These are phyloP conservation scores for Xenopus tropicalis DNA, from an alignment of 2,113 vertebrate genomes.

Conservation along the genomic window DNA sequence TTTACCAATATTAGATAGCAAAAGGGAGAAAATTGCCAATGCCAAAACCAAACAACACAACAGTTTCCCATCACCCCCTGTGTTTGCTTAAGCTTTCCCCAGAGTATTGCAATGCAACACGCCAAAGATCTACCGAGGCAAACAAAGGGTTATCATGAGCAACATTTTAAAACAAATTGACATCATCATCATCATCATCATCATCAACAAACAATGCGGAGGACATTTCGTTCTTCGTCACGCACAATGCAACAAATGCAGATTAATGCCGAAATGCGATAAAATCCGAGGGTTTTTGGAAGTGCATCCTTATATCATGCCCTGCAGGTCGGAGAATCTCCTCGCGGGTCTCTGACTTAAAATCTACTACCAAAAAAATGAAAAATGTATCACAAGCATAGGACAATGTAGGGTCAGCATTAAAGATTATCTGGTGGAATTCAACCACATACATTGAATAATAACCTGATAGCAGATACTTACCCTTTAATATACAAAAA, in stretches of 20 bases:
- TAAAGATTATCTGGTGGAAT: too few relatives aligned
- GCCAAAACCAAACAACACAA: neutral
- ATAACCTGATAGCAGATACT: too few relatives aligned
- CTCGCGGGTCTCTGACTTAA: conserved; percentile 31
- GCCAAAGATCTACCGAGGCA: neutral
- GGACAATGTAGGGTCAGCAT: conserved; percentile 4
- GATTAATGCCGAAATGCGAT: conserved; percentile 14
- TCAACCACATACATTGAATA: too few relatives aligned
- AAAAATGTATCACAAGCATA: conserved; percentile 37
- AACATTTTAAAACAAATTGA: neutral
- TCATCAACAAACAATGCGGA: conserved; percentile 20
- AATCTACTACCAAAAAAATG: conserved; percentile 43
- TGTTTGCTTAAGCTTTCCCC: neutral
- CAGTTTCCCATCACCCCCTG: too few relatives aligned
- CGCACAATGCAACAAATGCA: conserved; percentile 28
- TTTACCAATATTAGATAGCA: neutral
- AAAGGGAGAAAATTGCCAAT: neutral
- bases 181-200: conserved; percentile 13
- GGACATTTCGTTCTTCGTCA: conserved; percentile 35
- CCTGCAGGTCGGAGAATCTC: conserved; percentile 29
- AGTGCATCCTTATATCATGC: conserved; percentile 40
- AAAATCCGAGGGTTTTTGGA: conserved; percentile 33
- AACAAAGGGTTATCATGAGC: neutral
- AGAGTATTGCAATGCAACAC: neutral
- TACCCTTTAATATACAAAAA: too few relatives aligned